A percentile compares a stretch with the other conserved stretches of the same genome.
Evolutionary conservation across 2,888 invertebrate species (phyloP).

Genomic region (Lasius fuliginosus): DNA sequence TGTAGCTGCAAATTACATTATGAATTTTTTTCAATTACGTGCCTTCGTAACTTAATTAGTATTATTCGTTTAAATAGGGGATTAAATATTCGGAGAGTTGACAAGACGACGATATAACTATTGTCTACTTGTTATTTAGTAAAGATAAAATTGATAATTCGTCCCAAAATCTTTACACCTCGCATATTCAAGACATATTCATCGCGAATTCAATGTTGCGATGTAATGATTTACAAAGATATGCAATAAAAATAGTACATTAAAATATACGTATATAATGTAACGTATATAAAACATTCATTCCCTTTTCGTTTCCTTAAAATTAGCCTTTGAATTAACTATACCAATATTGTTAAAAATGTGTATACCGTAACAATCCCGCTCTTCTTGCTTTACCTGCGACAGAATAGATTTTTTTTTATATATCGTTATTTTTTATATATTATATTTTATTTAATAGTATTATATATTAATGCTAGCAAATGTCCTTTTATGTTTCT

Average conservation of each 20-base stretch:
- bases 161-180: background rate
- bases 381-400: background rate
- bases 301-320: background rate
- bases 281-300: background rate
- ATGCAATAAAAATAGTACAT: constrained; percentile 35
- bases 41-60: constrained; percentile 48
- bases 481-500: background rate
- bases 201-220: background rate
- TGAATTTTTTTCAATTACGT: constrained; percentile 23
- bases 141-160: constrained; percentile 1
- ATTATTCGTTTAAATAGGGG: constrained; percentile 8
- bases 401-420: background rate
- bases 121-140: background rate
- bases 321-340: background rate
- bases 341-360: background rate
- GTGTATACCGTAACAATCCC: background rate
- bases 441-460: background rate
- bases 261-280: background rate
- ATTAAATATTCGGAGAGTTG: constrained; percentile 11
- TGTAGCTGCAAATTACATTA: background rate
- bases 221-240: constrained; percentile 28
- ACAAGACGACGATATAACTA: constrained; percentile 1
- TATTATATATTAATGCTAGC: background rate
- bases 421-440: background rate
- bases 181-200: constrained; percentile 6